Evolutionary conservation across 2,888 invertebrate genomes (phyloP).

Genomic region (Tethea ocularis): DNA sequence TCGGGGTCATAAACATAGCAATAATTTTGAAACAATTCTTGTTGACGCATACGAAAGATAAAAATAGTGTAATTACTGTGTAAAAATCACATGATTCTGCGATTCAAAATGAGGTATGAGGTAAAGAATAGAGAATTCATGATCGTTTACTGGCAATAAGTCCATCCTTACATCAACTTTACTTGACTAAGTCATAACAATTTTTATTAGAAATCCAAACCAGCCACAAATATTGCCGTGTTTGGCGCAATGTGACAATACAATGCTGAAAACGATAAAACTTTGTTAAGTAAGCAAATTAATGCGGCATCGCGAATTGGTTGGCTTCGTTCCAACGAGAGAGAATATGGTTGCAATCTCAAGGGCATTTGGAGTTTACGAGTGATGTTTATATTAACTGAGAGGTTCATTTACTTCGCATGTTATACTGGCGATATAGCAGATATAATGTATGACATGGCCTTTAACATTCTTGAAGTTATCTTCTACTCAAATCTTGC

Average conservation of each 20-base stretch:
- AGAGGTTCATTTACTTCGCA: constrained; percentile 23
- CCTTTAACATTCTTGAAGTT: constrained; percentile 16
- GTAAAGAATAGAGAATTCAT: not conserved
- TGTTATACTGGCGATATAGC: constrained; percentile 15
- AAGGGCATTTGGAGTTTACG: constrained; percentile 63
- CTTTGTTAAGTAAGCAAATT: constrained; percentile 52
- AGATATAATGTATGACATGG: constrained; percentile 17
- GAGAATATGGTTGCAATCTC: constrained; percentile 58
- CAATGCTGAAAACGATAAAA: constrained; percentile 38
- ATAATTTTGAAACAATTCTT: constrained; percentile 27
- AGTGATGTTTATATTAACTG: constrained; percentile 44
- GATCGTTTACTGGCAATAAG: not conserved
- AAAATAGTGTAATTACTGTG: not conserved
- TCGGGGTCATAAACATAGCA: constrained; percentile 28
- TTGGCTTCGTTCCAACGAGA: constrained; percentile 64
- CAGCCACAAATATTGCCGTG: constrained; percentile 6
- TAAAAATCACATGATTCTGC: not conserved
- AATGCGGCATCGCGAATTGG: constrained; percentile 57
- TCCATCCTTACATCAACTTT: not conserved
- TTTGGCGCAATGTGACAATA: constrained; percentile 32
- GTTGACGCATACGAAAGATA: constrained; percentile 6
- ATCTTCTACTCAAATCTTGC: constrained; percentile 17
- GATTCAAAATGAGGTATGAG: not conserved
- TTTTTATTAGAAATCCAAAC: not conserved
- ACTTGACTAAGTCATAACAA: not conserved